Conservation (phyloP, 2,113 vertebrate genomes). For the Oophaga pumilio region DNA sequence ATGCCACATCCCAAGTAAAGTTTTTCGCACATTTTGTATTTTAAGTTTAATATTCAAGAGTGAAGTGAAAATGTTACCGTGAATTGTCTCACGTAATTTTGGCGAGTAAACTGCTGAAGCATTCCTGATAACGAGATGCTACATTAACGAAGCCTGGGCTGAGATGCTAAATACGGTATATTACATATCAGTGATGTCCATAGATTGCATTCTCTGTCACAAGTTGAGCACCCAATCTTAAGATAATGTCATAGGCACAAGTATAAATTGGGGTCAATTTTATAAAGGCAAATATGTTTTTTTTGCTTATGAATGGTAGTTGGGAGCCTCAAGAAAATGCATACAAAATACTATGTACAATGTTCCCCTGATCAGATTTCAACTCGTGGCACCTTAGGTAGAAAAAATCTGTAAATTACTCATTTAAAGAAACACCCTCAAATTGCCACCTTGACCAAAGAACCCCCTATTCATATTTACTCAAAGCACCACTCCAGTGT, state of each 20-base stretch:
- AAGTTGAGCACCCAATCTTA: neutral
- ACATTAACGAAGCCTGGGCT: neutral
- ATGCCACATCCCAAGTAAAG: neutral
- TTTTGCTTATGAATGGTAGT: too few species aligned
- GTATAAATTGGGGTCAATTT: too few species aligned
- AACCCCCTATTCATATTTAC: too few species aligned
- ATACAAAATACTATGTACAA: too few species aligned
- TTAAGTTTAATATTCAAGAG: neutral
- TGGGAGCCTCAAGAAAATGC: too few species aligned
- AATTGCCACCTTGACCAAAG: too few species aligned
- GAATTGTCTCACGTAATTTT: neutral
- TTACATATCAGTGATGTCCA: neutral
- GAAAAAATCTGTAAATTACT: neutral
- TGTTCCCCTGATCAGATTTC: neutral
- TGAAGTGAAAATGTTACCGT: neutral
- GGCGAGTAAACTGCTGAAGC: neutral
- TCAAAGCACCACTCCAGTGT: too few species aligned
- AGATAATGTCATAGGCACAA: too few species aligned
- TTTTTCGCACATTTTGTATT: neutral
- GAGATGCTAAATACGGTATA: neutral
- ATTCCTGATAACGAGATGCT: neutral
- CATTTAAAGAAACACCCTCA: too few species aligned
- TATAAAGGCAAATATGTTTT: too few species aligned
- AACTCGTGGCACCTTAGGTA: neutral
- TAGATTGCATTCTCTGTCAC: neutral